Evolutionary conservation across 2,797 vertebrate genomes (phyloP).

Genomic region (Epinephelus awoara): DNA sequence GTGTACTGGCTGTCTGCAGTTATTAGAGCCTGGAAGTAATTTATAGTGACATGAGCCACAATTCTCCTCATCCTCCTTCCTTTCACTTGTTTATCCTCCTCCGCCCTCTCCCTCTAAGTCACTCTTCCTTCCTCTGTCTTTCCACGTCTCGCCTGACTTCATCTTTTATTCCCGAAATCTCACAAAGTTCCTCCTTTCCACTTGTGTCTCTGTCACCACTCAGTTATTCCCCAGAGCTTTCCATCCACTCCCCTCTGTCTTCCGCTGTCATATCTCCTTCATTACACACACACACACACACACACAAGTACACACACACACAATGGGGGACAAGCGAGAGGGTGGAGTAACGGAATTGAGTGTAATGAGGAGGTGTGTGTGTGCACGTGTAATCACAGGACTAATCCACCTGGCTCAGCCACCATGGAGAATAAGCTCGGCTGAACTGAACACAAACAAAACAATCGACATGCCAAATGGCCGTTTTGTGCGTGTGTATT

Average conservation of each 20-base stretch:
- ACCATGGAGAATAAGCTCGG: constrained; percentile 19
- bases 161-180: constrained; percentile 42
- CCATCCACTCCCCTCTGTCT: neutral
- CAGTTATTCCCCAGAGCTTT: constrained; percentile 28
- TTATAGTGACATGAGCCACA: constrained; percentile 56
- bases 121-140: neutral
- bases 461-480: constrained; percentile 5
- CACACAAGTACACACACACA: neutral
- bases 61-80: constrained; percentile 34
- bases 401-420: constrained; percentile 33
- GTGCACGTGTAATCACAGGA: constrained; percentile 1
- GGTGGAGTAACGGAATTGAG: constrained; percentile 29
- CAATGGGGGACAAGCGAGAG: constrained; percentile 7
- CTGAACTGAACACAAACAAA: constrained; percentile 20
- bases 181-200: constrained; percentile 17
- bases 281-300: constrained; percentile 16
- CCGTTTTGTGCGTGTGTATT: neutral
- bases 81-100: constrained; percentile 34
- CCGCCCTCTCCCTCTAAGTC: constrained; percentile 20
- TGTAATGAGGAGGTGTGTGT: constrained; percentile 20
- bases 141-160: constrained; percentile 24
- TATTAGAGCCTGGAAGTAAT: constrained; percentile 61
- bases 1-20: constrained; percentile 40
- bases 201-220: constrained; percentile 4
- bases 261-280: constrained; percentile 40